Conservation (phyloP, 2,888 invertebrate genomes). For the Stegophylla sp. region DNA sequence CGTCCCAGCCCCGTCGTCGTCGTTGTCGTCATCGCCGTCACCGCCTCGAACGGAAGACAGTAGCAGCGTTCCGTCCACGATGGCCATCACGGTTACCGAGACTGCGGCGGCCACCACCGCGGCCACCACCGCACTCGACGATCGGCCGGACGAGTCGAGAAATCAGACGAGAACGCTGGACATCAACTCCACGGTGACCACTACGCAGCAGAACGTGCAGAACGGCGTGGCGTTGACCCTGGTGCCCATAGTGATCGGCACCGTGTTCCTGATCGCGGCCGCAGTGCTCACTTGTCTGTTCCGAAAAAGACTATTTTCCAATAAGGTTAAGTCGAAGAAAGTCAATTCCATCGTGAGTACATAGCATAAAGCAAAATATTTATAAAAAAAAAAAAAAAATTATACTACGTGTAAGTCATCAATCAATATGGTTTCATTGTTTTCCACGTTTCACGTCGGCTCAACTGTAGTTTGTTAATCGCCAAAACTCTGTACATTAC, state of each 20-base stretch:
- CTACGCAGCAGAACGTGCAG: constrained; percentile 60
- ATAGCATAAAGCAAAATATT: neutral
- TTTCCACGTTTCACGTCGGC: too few species aligned
- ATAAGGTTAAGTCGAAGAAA: constrained; percentile 59
- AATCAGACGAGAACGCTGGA: constrained; percentile 19
- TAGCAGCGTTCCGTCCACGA: neutral
- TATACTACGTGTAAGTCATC: too few species aligned
- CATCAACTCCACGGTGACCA: constrained; percentile 55
- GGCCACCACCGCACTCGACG: constrained; percentile 60
- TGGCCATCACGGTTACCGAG: neutral
- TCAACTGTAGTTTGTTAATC: too few species aligned
- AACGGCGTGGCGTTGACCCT: constrained; percentile 71
- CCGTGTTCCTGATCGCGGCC: constrained; percentile 74
- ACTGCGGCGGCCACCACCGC: neutral
- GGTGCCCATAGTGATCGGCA: constrained; percentile 76
- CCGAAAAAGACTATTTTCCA: constrained; percentile 74
- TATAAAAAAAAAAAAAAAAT: too few species aligned
- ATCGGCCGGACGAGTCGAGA: constrained; percentile 62
- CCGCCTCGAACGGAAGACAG: neutral
- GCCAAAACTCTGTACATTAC: too few species aligned
- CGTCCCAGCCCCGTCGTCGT: neutral
- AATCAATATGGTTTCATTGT: too few species aligned
- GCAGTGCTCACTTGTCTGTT: constrained; percentile 75
- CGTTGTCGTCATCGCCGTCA: neutral
- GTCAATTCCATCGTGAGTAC: constrained; percentile 59